Percentiles rank a stretch among this genome's conserved stretches.
Conservation (phyloP, 2,888 invertebrate species). For the Phyllotreta striolata region DNA sequence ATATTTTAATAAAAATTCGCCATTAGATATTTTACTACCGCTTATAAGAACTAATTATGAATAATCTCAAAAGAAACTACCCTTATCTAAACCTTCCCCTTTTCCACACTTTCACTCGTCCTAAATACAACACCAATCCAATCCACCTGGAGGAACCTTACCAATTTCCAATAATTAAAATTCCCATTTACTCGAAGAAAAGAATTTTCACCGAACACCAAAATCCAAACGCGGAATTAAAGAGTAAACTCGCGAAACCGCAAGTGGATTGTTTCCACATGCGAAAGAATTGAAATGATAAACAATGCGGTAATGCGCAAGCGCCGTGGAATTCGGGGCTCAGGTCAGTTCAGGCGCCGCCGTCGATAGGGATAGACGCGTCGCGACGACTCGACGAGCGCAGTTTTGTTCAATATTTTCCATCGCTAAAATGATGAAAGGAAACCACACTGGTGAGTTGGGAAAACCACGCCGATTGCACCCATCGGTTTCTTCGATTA, state of each 20-base stretch:
- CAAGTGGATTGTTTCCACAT: conserved; percentile 31
- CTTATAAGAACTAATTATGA: too few relatives aligned
- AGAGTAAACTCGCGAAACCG: conserved; percentile 29
- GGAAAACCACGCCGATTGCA: neutral
- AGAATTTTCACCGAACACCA: too few relatives aligned
- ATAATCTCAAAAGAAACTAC: too few relatives aligned
- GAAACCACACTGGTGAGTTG: conserved; percentile 29
- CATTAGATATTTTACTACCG: too few relatives aligned
- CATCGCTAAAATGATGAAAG: conserved; percentile 10
- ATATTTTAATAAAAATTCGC: too few relatives aligned
- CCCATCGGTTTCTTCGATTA: neutral
- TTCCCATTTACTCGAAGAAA: too few relatives aligned
- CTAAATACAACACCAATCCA: too few relatives aligned
- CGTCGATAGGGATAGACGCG: conserved; percentile 53
- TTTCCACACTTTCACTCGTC: too few relatives aligned
- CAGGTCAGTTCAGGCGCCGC: conserved; percentile 53
- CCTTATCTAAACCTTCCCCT: too few relatives aligned
- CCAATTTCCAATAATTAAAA: too few relatives aligned
- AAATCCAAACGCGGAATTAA: conserved; percentile 11
- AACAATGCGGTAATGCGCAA: conserved; percentile 56
- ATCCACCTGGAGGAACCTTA: too few relatives aligned
- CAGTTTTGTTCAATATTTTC: conserved; percentile 29
- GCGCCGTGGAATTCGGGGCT: conserved; percentile 55
- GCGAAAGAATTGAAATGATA: conserved; percentile 53
- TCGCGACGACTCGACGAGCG: conserved; percentile 46